Evolutionary conservation across 2,888 invertebrate genomes (phyloP).

Genomic region (Eulithis testata): DNA sequence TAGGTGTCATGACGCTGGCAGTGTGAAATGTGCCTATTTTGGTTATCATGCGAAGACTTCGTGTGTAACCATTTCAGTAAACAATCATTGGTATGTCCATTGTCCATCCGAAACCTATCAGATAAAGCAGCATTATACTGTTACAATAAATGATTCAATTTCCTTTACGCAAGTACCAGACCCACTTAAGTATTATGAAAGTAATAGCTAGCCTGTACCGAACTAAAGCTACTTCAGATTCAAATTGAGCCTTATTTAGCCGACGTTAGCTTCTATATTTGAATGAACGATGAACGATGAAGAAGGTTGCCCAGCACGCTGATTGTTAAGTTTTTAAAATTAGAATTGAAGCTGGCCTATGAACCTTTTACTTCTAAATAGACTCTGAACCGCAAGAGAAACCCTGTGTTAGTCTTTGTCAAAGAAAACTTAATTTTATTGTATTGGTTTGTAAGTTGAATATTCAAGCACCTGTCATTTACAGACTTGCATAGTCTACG

Average conservation of each 20-base stretch:
- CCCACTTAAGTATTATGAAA: conserved; percentile 84
- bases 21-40: conserved; percentile 3
- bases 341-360: too few relatives aligned
- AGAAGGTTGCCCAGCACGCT: neutral
- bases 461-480: neutral
- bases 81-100: conserved; percentile 71
- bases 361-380: too few relatives aligned
- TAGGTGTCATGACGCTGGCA: neutral
- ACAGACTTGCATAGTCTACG: neutral
- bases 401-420: too few relatives aligned
- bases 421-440: too few relatives aligned
- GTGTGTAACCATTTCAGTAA: conserved; percentile 56
- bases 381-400: too few relatives aligned
- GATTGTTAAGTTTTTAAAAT: neutral
- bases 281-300: neutral
- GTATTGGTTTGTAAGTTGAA: neutral
- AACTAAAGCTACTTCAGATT: neutral
- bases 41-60: conserved; percentile 4
- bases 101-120: conserved; percentile 76
- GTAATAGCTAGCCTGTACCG: conserved; percentile 52
- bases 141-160: conserved; percentile 84
- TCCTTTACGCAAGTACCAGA: conserved; percentile 80
- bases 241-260: conserved; percentile 9
- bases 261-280: conserved; percentile 3
- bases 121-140: conserved; percentile 77